Percentiles rank a stretch among this genome's conserved stretches.
Evolutionary conservation across 2,113 vertebrate genomes (phyloP).

Genomic region (Cathartes aura): DNA sequence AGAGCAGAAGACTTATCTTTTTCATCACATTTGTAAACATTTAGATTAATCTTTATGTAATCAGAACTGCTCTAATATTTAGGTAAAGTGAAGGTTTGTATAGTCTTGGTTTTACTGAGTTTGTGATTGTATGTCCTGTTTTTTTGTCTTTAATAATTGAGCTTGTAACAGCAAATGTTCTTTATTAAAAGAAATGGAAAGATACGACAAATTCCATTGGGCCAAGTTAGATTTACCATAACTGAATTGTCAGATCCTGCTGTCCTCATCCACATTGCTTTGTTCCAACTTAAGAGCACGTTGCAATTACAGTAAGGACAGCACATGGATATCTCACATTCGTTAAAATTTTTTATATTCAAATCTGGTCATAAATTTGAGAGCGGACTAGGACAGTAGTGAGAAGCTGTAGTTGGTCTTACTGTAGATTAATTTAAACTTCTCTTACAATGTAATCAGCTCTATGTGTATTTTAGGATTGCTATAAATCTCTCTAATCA

Average conservation of each 20-base stretch:
- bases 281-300: neutral
- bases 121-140: neutral
- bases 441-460: neutral
- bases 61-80: neutral
- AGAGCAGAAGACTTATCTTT: neutral
- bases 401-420: neutral
- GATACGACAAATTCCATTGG: neutral
- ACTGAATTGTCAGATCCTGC: neutral
- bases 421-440: neutral
- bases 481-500: slow-evolving; percentile 54
- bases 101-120: neutral
- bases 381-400: neutral
- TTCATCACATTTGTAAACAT: neutral
- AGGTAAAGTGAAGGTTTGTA: neutral
- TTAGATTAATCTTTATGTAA: neutral
- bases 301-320: neutral
- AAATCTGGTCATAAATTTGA: neutral
- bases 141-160: neutral
- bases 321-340: neutral
- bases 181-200: neutral
- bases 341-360: neutral
- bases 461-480: slow-evolving; percentile 53
- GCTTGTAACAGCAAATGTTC: neutral
- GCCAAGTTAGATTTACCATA: neutral
- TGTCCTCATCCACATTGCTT: neutral